phyloP scores from a whole-genome alignment of 2,797 vertebrate genomes.

The Perodicticus potto region DNA sequence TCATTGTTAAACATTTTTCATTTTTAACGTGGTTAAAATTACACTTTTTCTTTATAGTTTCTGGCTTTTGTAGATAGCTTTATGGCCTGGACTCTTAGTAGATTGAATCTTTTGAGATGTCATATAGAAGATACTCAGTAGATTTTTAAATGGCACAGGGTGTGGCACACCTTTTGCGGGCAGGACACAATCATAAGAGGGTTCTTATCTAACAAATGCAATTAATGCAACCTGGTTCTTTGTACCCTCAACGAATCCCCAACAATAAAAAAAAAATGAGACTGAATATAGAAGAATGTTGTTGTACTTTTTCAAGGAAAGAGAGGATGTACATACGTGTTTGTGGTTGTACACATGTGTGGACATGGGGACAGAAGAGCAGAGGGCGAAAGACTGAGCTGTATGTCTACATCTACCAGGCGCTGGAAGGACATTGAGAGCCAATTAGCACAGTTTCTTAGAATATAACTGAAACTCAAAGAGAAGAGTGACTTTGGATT shows the following conservation, averaged over 20 bases:
- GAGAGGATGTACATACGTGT: background rate
- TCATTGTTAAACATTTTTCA: slow-evolving; percentile 15
- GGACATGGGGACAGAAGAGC: background rate
- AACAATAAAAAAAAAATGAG: background rate
- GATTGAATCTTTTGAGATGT: background rate
- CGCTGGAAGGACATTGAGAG: background rate
- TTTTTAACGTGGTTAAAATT: background rate
- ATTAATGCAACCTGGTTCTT: too few species aligned
- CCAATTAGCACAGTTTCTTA: background rate
- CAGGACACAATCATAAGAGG: too few species aligned
- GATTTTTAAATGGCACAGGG: too few species aligned
- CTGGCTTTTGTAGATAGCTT: background rate
- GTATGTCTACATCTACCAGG: background rate
- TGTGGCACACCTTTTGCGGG: too few species aligned
- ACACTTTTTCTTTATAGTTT: slow-evolving; percentile 23
- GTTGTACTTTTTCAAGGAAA: slow-evolving; percentile 11
- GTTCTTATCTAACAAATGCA: too few species aligned
- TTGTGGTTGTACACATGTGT: background rate
- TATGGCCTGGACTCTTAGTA: background rate
- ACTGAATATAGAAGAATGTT: background rate
- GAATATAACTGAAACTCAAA: background rate
- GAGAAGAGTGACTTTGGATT: background rate
- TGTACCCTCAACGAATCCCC: too few species aligned
- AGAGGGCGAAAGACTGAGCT: background rate
- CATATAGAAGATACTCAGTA: background rate